Evolutionary conservation across 2,797 vertebrate genomes (phyloP), one percentile per base, ranked within the genome.

Genomic region (Pachyuromys duprasi): DNA sequence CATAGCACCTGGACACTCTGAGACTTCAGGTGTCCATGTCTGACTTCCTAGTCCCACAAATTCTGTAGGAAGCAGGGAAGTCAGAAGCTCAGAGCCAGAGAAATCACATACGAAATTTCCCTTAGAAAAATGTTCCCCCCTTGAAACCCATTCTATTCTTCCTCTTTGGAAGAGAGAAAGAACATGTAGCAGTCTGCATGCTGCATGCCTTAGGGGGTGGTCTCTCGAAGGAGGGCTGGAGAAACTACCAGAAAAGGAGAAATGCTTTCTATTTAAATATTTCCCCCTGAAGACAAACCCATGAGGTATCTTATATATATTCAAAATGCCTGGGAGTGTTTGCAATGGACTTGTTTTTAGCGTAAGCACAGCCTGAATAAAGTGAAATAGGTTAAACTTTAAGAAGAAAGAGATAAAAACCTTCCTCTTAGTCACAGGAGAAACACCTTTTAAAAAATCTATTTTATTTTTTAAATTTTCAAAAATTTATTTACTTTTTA

Each of bases 131-230:
- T 39, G 14, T 33, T 70, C 81, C n/a, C 24, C 60, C 36, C 2
- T 13, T 28, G 83, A 39, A 84, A 72, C 60, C 45, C 18, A 24
- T 82, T 31, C 33, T 22, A 36, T 82, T 82, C 13, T 53, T 26
- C 31, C 7, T 5, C 31, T 33, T 86, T 6, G 36, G 42, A 90
- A 31, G 28, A 36, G 42, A 57, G 69, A 45, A 31, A n/a, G 7
- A 63, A 57, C 33, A 15, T 5, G 20, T 5, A 33, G 57, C 18
- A 79, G 33, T 33, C 36, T 55, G n/a, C 14, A 3, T 39, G 67
- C 53, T 24, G 57, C 20, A 0, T 15, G 57, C 1, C 0, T 8
- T 18, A 24, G 13, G 57, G 63, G 39, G 15, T 28, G 14, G 4
- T 49, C 81, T 67, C 69, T 65, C 65, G 3, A 26, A 26, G 31